A percentile compares a stretch with the other conserved stretches of the same genome.
These are phyloP conservation scores for Clarias fuscus DNA, from an alignment of 2,797 vertebrate species.

Conservation along the genomic window DNA sequence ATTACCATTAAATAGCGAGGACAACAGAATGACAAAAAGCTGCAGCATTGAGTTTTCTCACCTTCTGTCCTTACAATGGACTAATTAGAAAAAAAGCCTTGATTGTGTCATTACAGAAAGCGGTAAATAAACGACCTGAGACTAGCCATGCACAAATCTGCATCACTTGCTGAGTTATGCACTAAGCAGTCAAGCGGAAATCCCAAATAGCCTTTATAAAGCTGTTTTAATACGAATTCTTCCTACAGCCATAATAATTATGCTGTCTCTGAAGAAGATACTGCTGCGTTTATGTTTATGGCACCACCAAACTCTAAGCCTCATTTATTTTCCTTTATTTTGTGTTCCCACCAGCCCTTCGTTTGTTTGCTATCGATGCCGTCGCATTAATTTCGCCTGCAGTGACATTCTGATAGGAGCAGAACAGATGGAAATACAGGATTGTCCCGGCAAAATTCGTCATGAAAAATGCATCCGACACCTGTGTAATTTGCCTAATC, in stretches of 20 bases:
- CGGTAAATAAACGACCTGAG: conserved; percentile 61
- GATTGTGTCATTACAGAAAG: conserved; percentile 59
- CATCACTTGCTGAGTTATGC: conserved; percentile 52
- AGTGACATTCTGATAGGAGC: conserved; percentile 92
- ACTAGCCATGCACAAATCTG: conserved; percentile 59
- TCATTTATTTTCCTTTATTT: conserved; percentile 65
- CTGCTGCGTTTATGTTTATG: conserved; percentile 60
- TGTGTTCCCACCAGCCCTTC: conserved; percentile 71
- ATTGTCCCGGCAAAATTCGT: conserved; percentile 98
- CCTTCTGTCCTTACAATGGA: conserved; percentile 53
- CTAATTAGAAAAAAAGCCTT: conserved; percentile 61
- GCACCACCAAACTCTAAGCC: conserved; percentile 61
- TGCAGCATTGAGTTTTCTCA: conserved; percentile 55
- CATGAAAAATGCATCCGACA: conserved; percentile 99
- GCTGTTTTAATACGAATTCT: conserved; percentile 51
- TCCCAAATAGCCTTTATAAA: conserved; percentile 49
- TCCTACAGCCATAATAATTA: conserved; percentile 40
- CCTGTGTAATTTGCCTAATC: conserved; percentile 99
- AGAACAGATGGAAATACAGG: conserved; percentile 96
- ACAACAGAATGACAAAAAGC: conserved; percentile 53
- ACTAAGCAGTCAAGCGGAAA: conserved; percentile 58
- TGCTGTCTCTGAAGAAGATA: conserved; percentile 53
- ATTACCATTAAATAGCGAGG: conserved; percentile 54
- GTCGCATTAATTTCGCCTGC: conserved; percentile 86
- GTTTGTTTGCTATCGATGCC: conserved; percentile 80